A percentile compares a stretch with the other conserved stretches of the same genome.
These are phyloP conservation scores for Actenoides hombroni DNA, from an alignment of 2,113 vertebrate species.

Conservation along the genomic window DNA sequence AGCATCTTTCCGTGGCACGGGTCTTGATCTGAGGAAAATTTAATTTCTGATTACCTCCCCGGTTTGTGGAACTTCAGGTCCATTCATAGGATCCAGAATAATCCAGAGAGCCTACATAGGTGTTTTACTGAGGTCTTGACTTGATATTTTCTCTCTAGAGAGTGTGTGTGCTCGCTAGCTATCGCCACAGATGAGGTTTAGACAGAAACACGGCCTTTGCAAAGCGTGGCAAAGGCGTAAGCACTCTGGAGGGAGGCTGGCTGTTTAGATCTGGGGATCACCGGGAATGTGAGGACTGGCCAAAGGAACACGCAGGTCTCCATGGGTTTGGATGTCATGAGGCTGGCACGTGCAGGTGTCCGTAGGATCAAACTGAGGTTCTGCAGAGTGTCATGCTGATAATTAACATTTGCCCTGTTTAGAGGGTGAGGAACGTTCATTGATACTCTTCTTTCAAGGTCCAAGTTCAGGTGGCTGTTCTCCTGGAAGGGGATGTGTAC, in stretches of 20 bases:
- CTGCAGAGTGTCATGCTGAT: background rate
- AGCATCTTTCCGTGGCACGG: background rate
- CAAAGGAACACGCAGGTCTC: background rate
- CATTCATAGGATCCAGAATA: background rate
- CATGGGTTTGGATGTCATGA: fast-evolving
- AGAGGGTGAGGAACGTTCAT: background rate
- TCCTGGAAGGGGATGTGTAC: background rate
- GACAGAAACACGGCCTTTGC: background rate
- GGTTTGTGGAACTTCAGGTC: background rate
- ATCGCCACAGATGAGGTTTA: background rate
- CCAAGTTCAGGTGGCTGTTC: background rate
- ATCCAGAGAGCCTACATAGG: background rate
- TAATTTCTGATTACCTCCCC: background rate
- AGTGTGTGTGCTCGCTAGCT: background rate
- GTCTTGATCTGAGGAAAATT: background rate
- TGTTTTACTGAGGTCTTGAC: background rate
- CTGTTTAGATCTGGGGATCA: background rate
- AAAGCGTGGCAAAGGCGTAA: background rate
- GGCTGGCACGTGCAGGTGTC: background rate
- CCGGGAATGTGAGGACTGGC: background rate
- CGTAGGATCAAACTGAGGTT: background rate
- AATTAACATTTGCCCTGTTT: background rate
- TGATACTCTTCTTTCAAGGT: background rate
- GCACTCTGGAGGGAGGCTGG: background rate
- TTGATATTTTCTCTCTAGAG: background rate